These are phyloP conservation scores for Brienomyrus brachyistius DNA, from an alignment of 2,113 vertebrate genomes.

Conservation along the genomic window DNA sequence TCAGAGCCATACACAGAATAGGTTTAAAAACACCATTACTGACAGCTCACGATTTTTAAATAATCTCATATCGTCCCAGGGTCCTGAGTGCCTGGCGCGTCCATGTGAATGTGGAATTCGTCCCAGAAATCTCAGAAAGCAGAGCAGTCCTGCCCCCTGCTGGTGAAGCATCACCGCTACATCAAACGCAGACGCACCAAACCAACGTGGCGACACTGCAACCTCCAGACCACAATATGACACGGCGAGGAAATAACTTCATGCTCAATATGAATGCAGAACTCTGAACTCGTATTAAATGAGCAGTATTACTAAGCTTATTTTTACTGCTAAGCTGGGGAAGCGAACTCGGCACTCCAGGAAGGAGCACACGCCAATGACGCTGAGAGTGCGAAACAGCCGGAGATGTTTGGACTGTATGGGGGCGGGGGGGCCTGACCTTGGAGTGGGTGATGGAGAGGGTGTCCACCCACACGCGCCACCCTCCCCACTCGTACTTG, in stretches of 20 bases:
- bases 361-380: no score
- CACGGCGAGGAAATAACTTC: slow-evolving; percentile 58
- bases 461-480: slow-evolving; percentile 98
- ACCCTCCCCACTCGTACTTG: slow-evolving; percentile 98
- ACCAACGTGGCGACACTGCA: slow-evolving; percentile 32
- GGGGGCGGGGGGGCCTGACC: slow-evolving; percentile 57
- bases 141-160: slow-evolving; percentile 62
- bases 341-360: background rate
- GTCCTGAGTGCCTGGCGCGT: background rate
- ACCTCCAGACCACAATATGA: slow-evolving; percentile 55
- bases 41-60: background rate
- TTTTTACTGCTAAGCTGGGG: slow-evolving; percentile 38
- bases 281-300: slow-evolving; percentile 50
- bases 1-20: background rate
- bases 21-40: background rate
- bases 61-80: background rate
- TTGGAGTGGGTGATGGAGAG: slow-evolving; percentile 97
- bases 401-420: background rate
- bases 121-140: background rate
- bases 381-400: background rate
- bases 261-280: slow-evolving; percentile 57
- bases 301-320: slow-evolving; percentile 50
- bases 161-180: slow-evolving; percentile 35
- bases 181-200: slow-evolving; percentile 32
- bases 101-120: background rate